Evolutionary conservation across 1,140 invertebrate genomes (phyloP), one percentile per base, ranked within the genome.

Genomic region (Penaeus vannamei): DNA sequence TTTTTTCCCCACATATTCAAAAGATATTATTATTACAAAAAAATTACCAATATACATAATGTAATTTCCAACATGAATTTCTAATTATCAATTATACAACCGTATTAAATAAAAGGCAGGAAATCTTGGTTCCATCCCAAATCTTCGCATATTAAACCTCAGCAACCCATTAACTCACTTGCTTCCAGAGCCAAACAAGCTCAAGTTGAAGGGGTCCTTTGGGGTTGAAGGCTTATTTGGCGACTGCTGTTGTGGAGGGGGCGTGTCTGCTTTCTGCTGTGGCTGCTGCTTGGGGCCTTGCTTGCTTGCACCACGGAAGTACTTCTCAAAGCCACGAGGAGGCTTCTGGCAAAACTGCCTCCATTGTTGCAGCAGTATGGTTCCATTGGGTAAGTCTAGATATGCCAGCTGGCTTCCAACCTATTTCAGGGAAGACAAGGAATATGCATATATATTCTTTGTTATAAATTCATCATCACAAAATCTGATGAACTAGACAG

Each of bases 271-370:
- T 53, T 81, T 87, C n/a, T 61, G 62, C 32, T 12, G 29, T 69
- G n/a, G n/a, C 60, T 85, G 42, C 36, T 46, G n/a, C 23, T 36
- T 19, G 14, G 26, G 61, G 32, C 36, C 80, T 62, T 84, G 61
- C 32, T 87, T 87, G 5, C 46, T 76, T 42, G 53, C 61, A 22
- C 82, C 86, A n/a, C 86, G 69, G 32, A 90, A 90, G 59, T 90
- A 90, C 46, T 90, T 90, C 60, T 90, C 90, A 80, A 90, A 90
- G 5, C 90, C 90, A 59, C 82, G 60, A 1, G 90, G 90, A 79
- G 90, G 90, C 26, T 84, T 83, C 32, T 90, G 46, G 53, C 90
- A 87, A 53, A 90, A 77, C 8, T 85, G 60, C 17, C 85, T 36
- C 88, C 88, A 90, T n/a, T 79, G 83, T 32, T 85, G 83, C 14